Evolutionary conservation across 1,140 invertebrate species (phyloP).

Genomic region (Marisa cornuarietis): DNA sequence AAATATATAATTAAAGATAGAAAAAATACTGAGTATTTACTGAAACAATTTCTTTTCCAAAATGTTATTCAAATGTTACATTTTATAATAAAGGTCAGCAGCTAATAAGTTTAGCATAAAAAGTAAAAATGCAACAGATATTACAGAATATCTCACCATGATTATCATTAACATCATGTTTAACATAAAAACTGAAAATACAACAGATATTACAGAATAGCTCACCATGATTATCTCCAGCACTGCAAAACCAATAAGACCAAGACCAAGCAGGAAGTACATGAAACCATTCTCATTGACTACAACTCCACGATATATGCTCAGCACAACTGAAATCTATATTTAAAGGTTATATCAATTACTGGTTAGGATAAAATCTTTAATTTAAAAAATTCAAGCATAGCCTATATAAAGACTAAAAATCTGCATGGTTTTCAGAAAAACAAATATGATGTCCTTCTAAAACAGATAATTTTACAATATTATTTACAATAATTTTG

Average conservation of each 20-base stretch:
- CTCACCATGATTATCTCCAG: constrained; percentile 50
- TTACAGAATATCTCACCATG: constrained; percentile 37
- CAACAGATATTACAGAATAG: neutral
- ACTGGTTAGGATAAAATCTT: neutral
- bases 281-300: constrained; percentile 33
- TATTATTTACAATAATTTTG: no score
- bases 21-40: neutral
- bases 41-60: no score
- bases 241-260: constrained; percentile 46
- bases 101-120: neutral
- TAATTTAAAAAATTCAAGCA: neutral
- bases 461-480: no score
- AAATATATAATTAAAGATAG: neutral
- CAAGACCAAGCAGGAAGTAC: constrained; percentile 50
- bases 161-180: constrained; percentile 22
- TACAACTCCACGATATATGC: constrained; percentile 43
- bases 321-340: constrained; percentile 45
- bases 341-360: neutral
- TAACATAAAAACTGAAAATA: neutral
- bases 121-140: neutral
- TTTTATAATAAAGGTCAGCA: neutral
- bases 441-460: no score
- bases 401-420: no score
- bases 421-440: no score
- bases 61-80: neutral